Base-by-base conservation (phyloP, 92 coral and sea anemone species). In the Plumapathes pennacea region DNA sequence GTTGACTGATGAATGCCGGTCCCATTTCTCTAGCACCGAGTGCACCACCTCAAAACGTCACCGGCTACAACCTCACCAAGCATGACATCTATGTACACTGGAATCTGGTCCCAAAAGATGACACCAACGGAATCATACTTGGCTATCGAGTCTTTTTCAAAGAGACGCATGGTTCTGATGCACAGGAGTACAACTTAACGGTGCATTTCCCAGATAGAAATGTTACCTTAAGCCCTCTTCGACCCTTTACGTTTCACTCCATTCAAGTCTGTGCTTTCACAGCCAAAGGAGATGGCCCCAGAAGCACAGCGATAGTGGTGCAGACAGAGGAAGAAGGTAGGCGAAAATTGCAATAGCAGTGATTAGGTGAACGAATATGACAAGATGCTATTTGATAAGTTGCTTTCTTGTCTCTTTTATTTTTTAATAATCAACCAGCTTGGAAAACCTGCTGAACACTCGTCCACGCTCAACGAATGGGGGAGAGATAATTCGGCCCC, bases 241-340 rank as follows among this genome's bases (percentile, higher is more conserved):
- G 26, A 21, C 95, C 97, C 11, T 89, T 60, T 38, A 71, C 78
- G 11, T 36, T 71, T 45, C 85, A 89, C 53, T 10, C 64, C 20
- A 45, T 85, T 10, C 62, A 68, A 45, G 71, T 89, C 26, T 54
- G 43, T 5, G 97, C 89, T 0, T 73, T 52, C 36, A 89, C 94
- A 5, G 23, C 60, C 10, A 85, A 81, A 76, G 97, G 97, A 4
- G 34, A 50, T 27, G 95, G 95, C 5, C 76, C 75, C 4, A 53
- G 53, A 47, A 81, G 95, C 39, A 61, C 48, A 0, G 53, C 48
- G 11, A 56, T 81, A 20, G 52, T 30, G 1, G 60, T 89, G 10
- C 69, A 89, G 34, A 85, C 89, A 5, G 94, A 89, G 14, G 95
- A 89, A 32, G 97, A 86, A 72, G 97, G 97, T 89, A 64, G 40